A percentile compares a stretch with the other conserved stretches of the same genome.
These are phyloP conservation scores for Scomber scombrus DNA, from an alignment of 2,113 vertebrate species.

Conservation along the genomic window DNA sequence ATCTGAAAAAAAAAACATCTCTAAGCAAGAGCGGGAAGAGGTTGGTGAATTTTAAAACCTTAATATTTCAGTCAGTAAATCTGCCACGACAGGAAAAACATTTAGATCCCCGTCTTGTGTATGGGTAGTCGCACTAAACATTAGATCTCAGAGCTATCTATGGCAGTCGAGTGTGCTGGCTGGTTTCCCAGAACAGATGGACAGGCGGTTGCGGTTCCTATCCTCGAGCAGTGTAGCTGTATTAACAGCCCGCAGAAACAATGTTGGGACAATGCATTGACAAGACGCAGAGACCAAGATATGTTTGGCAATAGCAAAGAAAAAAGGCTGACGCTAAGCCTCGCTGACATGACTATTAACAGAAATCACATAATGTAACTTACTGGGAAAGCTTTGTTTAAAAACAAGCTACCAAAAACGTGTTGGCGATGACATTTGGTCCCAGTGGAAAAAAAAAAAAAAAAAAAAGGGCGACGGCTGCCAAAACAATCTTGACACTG, in stretches of 20 bases:
- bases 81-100: neutral
- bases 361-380: slow-evolving; percentile 11
- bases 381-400: slow-evolving; percentile 1
- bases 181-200: slow-evolving; percentile 62
- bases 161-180: slow-evolving; percentile 60
- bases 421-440: neutral
- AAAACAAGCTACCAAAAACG: neutral
- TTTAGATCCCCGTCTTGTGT: slow-evolving; percentile 26
- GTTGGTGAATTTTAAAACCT: neutral
- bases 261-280: slow-evolving; percentile 31
- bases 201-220: slow-evolving; percentile 39
- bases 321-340: neutral
- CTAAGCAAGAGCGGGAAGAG: slow-evolving; percentile 3
- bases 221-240: slow-evolving; percentile 23
- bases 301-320: slow-evolving; percentile 14
- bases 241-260: slow-evolving; percentile 36
- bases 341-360: slow-evolving; percentile 25
- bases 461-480: neutral
- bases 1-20: slow-evolving; percentile 27
- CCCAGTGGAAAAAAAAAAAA: neutral
- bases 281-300: slow-evolving; percentile 40
- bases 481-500: neutral
- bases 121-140: slow-evolving; percentile 15
- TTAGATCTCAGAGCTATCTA: slow-evolving; percentile 52
- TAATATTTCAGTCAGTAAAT: slow-evolving; percentile 29